A percentile compares a stretch with the other conserved stretches of the same genome.
Evolutionary conservation across 2,113 vertebrate species (phyloP).

Genomic region (Anoplopoma fimbria): DNA sequence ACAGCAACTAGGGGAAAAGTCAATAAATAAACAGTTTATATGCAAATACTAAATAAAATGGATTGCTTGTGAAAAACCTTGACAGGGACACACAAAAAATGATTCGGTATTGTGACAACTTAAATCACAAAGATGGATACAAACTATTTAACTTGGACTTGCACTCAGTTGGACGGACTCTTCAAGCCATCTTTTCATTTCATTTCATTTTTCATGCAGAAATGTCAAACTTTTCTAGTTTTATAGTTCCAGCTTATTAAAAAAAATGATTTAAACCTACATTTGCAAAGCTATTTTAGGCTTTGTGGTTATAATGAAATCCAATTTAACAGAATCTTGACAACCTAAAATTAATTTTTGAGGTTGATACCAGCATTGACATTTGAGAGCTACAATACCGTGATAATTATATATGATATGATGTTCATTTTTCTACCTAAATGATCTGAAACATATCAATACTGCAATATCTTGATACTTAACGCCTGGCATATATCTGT

Average conservation of each 20-base stretch:
- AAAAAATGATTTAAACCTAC: no score
- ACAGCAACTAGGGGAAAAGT: conserved; percentile 79
- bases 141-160: no score
- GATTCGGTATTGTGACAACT: neutral
- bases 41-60: neutral
- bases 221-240: no score
- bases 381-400: neutral
- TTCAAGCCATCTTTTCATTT: neutral
- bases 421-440: neutral
- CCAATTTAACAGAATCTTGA: neutral
- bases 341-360: neutral
- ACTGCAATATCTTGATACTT: no score
- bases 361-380: neutral
- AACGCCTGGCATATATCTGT: neutral
- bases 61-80: no score
- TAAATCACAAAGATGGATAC: no score
- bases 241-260: no score
- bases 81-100: neutral
- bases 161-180: neutral
- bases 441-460: neutral
- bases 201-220: no score
- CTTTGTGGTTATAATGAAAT: neutral
- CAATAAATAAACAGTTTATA: conserved; percentile 15
- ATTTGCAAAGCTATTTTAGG: neutral
- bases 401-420: neutral